Base-by-base conservation (phyloP, 2,888 invertebrate genomes). In the Cheilosia scutellata region DNA sequence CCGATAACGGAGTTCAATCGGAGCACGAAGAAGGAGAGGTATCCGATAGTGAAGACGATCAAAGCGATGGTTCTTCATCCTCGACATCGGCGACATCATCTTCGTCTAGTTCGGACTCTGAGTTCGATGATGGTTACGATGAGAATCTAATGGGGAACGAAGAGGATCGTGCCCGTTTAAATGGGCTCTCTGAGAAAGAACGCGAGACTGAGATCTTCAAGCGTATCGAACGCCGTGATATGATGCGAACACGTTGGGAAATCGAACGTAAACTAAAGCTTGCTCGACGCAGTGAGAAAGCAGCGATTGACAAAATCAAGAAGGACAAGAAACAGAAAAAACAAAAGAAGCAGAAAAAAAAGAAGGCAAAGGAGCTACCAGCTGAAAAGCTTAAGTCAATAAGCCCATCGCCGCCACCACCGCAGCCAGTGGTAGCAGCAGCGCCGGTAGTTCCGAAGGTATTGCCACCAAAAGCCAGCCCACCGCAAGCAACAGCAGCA, bases 111-210 rank as follows among this genome's bases (percentile, higher is more conserved):
- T 95, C 94, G 71, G 96, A 97, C 87, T 96, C 96, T 88, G 98
- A 98, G 92, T 99, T 98, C 91, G 96, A 98, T 91, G 99, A 99
- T 93, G 99, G 99, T 87, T 98, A 97, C 89, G 99, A 98, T 91
- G 98, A 99, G 87, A 97, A 99, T 91, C 94, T 99, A 33, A 98
- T 99, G 96, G 98, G 98, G 0, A 98, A 99, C 92, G 98, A 97
- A 82, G 98, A 98, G 88, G 99, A 99, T 93, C 95, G 97, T 89
- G 96, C 97, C 1, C 93, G 97, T 0, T 93, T 99, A 55, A 98
- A 97, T 11, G 95, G 96, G 86, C 96, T 99, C 95, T 98, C 98
- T 0, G 99, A 99, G 91, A 98, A 98, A 90, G 99, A 99, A 91
- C 94, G 99, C 53, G 99, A 99, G 93, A 98, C 98, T 74, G 99